A percentile compares a stretch with the other conserved stretches of the same genome.
Conservation (phyloP, 2,888 invertebrate species). For the Lumbricus terrestris region DNA sequence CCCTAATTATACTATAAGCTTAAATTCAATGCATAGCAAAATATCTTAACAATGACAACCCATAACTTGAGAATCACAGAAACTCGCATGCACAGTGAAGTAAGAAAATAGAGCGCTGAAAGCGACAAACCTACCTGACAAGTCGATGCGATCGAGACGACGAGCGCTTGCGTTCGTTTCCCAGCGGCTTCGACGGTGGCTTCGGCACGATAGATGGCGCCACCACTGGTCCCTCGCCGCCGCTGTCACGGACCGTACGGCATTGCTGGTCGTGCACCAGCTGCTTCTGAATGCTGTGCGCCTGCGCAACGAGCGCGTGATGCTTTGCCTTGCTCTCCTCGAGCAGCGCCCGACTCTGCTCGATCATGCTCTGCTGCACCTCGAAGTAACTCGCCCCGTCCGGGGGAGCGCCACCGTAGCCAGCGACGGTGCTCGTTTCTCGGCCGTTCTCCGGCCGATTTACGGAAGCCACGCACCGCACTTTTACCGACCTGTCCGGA, state of each 20-base stretch:
- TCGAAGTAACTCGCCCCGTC: background rate
- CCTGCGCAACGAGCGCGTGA: conserved; percentile 57
- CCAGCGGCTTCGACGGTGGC: background rate
- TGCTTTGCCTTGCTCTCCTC: conserved; percentile 58
- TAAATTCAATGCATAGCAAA: too few relatives aligned
- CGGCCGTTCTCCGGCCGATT: background rate
- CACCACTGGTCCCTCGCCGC: background rate
- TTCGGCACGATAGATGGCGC: background rate
- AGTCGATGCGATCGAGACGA: background rate
- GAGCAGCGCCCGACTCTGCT: conserved; percentile 43
- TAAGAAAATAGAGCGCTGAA: background rate
- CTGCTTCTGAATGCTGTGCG: conserved; percentile 49
- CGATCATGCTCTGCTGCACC: conserved; percentile 46
- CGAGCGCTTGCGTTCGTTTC: background rate
- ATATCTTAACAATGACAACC: too few relatives aligned
- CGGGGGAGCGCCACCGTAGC: background rate
- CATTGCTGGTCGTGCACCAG: conserved; percentile 22
- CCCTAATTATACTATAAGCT: too few relatives aligned
- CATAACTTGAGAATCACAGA: too few relatives aligned
- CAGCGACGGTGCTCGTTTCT: background rate
- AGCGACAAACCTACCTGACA: background rate
- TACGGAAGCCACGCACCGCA: background rate
- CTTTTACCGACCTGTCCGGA: background rate
- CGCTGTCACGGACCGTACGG: background rate
- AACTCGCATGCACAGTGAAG: background rate